These are phyloP conservation scores for Drosophila vallismaia DNA, from an alignment of 2,888 invertebrate species.

Conservation along the genomic window DNA sequence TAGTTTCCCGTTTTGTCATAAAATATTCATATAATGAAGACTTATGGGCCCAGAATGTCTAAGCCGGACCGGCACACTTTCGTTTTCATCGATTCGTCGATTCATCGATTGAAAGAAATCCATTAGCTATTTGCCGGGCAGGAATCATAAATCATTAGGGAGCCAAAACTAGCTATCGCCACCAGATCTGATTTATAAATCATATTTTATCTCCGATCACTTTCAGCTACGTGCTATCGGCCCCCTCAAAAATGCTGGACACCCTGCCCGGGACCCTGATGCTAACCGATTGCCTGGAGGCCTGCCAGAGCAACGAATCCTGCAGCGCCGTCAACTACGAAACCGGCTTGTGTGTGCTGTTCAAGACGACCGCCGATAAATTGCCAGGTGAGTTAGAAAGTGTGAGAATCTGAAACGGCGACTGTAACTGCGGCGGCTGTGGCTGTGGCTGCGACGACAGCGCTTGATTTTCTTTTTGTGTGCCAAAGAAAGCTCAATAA, in stretches of 20 bases:
- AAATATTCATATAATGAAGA: conserved; percentile 15
- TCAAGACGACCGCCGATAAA: conserved; percentile 95
- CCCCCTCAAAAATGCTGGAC: conserved; percentile 94
- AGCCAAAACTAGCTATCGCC: conserved; percentile 1
- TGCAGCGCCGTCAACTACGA: conserved; percentile 97
- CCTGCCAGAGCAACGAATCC: conserved; percentile 95
- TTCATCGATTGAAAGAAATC: conserved; percentile 13
- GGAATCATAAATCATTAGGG: conserved; percentile 28
- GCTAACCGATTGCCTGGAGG: conserved; percentile 96
- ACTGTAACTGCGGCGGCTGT: conserved; percentile 20
- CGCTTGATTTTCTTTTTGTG: conserved; percentile 50
- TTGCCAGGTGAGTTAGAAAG: conserved; percentile 89
- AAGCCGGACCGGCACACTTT: conserved; percentile 35
- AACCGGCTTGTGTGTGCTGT: conserved; percentile 96
- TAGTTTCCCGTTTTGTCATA: conserved; percentile 3
- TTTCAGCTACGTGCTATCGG: conserved; percentile 92
- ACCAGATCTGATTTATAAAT: conserved; percentile 36
- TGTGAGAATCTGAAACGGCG: conserved; percentile 64
- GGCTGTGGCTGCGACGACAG: conserved; percentile 25
- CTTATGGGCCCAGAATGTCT: conserved; percentile 1
- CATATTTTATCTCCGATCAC: conserved; percentile 16
- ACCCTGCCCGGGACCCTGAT: conserved; percentile 96
- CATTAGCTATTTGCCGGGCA: conserved; percentile 5
- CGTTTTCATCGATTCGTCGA: conserved; percentile 30
- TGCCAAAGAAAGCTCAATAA: conserved; percentile 79